Conservation (phyloP, 2,797 vertebrate species). For the Rousettus madagascariensis region DNA sequence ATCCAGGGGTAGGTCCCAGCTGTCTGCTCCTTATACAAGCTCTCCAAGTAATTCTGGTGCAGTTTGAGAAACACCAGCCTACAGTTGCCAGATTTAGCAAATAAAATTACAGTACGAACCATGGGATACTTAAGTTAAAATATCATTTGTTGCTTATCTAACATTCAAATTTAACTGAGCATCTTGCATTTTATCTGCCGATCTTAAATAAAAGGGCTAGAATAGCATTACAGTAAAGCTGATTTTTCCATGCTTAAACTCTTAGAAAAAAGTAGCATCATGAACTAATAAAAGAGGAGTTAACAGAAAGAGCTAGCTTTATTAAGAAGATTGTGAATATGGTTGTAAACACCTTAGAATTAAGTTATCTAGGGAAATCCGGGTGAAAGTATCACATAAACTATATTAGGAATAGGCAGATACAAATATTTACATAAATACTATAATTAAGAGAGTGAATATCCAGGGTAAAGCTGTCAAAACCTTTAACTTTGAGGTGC, state of each 20-base stretch:
- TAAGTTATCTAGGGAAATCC: background rate
- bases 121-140: background rate
- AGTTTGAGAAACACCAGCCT: background rate
- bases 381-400: background rate
- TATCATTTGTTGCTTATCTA: background rate
- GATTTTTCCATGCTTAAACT: background rate
- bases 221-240: background rate
- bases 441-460: background rate
- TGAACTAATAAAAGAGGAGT: background rate
- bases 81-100: background rate
- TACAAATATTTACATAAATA: background rate
- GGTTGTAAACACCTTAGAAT: background rate
- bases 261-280: background rate
- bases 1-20: accelerated
- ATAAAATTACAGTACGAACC: background rate
- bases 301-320: background rate
- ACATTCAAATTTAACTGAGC: background rate
- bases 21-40: background rate
- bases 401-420: background rate
- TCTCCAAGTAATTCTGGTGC: background rate
- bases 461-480: background rate
- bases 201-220: background rate
- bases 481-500: background rate
- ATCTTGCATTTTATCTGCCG: background rate
- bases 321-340: background rate